Evolutionary conservation across 2,888 invertebrate genomes (phyloP), one percentile per base, ranked within the genome.

Genomic region (Eupelmus urozonus): DNA sequence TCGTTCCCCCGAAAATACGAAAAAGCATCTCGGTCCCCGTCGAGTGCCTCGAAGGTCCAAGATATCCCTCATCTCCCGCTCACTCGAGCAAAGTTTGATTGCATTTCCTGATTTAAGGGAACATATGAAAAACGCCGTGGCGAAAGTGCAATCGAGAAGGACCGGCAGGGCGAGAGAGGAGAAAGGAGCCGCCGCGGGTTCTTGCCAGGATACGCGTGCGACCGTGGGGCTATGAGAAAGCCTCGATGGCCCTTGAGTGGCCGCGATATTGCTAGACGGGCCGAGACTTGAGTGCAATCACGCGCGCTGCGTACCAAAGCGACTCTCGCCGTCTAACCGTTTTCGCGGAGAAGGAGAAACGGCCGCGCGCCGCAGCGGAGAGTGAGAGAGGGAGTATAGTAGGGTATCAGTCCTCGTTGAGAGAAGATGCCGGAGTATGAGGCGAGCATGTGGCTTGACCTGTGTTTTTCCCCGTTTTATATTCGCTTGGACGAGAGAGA

Each of bases 221-320:
- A 25, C 13, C 60, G 20, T 81, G 11, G 79, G 81, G 82, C 85
- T 85, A 87, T 85, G 88, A 87, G 65, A 87, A 86, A 86, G 86
- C 86, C 87, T 88, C 88, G 87, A 90, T 89, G 88, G 83, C 87
- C 87, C 89, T 90, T 86, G 88, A 89, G 88, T 87, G 86, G 87
- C 85, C 87, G 84, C 86, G 88, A 89, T 89, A 89, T 89, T 89
- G 89, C 89, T 85, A 82, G 83, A 82, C 81, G 53, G 82, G 83
- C 82, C 81, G 82, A 84, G 85, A 87, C 88, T 89, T 88, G 87
- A 89, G 88, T 88, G 88, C 88, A 89, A 89, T 89, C 86, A 86
- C 84, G 85, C 82, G 83, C 80, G n/a, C 65, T 73, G 69, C 76
- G 53, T 70, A 76, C 59, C 67, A 60, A 73, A 76, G 55, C 71